phyloP scores from a whole-genome alignment of 1,140 invertebrate species.

The Drosophila nigromelanica region DNA sequence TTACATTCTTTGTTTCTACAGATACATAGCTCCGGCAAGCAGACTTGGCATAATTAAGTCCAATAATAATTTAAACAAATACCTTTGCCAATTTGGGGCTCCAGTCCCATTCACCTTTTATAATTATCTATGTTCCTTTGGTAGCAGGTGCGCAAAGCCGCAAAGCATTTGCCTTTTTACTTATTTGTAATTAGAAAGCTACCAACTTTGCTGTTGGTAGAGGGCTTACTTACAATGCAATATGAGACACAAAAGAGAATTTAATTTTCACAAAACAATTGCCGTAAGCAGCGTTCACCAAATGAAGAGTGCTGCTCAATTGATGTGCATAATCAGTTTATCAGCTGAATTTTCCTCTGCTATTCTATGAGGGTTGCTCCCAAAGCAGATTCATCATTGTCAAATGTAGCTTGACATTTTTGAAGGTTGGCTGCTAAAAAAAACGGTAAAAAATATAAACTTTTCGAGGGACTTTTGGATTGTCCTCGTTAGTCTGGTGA shows the following conservation, averaged over 20 bases:
- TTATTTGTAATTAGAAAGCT: constrained; percentile 74
- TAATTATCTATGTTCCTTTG: constrained; percentile 65
- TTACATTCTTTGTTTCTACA: constrained; percentile 49
- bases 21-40: neutral
- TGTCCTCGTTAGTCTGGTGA: constrained; percentile 45
- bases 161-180: constrained; percentile 67
- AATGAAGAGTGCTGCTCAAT: constrained; percentile 60
- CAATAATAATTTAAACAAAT: constrained; percentile 81
- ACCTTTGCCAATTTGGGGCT: constrained; percentile 64
- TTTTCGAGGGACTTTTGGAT: constrained; percentile 49
- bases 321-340: constrained; percentile 82
- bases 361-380: constrained; percentile 50
- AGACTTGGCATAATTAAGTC: constrained; percentile 72
- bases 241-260: constrained; percentile 67
- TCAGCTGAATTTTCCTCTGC: constrained; percentile 46
- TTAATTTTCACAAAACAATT: constrained; percentile 81
- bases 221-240: constrained; percentile 53
- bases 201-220: constrained; percentile 28
- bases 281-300: constrained; percentile 50
- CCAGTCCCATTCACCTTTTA: constrained; percentile 45
- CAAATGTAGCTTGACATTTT: constrained; percentile 78
- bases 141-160: constrained; percentile 75
- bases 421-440: constrained; percentile 18
- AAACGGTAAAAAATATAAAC: constrained; percentile 57
- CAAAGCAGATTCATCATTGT: constrained; percentile 75